phyloP scores from a whole-genome alignment of 1,140 invertebrate species.

The Sycophila sp. region DNA sequence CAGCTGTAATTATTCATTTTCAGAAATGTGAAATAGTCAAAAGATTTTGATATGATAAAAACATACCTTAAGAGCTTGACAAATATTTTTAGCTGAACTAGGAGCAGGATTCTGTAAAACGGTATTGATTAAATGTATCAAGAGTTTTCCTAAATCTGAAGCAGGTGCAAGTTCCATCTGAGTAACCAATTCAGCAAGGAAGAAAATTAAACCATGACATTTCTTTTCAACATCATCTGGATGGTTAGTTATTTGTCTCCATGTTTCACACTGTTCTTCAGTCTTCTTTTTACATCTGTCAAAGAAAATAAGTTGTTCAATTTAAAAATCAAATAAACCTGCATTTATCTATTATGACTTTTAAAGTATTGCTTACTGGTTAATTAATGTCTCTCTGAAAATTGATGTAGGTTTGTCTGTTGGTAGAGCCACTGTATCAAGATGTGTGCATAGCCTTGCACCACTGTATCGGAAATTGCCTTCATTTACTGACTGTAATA shows the following conservation, averaged over 20 bases:
- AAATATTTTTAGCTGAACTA: conserved; percentile 63
- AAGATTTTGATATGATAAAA: too few species aligned
- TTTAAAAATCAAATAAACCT: neutral
- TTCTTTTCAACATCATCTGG: conserved; percentile 54
- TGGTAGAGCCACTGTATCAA: conserved; percentile 61
- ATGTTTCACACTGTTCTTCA: conserved; percentile 45
- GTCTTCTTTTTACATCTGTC: conserved; percentile 57
- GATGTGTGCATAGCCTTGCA: conserved; percentile 71
- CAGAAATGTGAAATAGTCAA: too few species aligned
- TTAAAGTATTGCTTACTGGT: conserved; percentile 57
- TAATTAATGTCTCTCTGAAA: conserved; percentile 65
- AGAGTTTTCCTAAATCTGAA: conserved; percentile 54
- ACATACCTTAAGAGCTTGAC: conserved; percentile 66
- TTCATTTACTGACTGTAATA: conserved; percentile 71
- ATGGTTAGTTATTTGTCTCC: conserved; percentile 50
- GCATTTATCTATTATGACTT: conserved; percentile 6
- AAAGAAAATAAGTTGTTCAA: neutral
- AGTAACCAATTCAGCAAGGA: conserved; percentile 60
- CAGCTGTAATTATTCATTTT: conserved; percentile 45
- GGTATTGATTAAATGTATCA: conserved; percentile 57
- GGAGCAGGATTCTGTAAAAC: conserved; percentile 57
- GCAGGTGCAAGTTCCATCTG: conserved; percentile 57
- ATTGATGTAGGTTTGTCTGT: conserved; percentile 58
- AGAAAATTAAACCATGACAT: conserved; percentile 62
- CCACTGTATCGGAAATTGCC: conserved; percentile 76